Conservation (phyloP, 2,797 vertebrate species). For the Pampus argenteus region DNA sequence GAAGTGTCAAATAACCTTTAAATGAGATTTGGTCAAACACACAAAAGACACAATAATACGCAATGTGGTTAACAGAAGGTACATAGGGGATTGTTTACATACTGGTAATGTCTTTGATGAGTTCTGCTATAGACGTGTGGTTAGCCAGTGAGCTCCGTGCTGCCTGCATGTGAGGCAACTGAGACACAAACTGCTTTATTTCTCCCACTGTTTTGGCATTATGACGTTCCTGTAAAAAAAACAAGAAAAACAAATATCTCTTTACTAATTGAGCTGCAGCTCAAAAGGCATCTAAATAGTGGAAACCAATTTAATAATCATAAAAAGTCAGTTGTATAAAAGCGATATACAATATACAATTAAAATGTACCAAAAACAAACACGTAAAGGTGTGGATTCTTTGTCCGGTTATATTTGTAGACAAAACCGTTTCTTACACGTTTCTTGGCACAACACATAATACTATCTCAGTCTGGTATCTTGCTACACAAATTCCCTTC, state of each 20-base stretch:
- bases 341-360: no score
- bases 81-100: constrained; percentile 60
- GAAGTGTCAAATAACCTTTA: neutral
- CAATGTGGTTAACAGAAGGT: neutral
- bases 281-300: neutral
- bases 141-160: constrained; percentile 96
- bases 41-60: neutral
- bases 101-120: constrained; percentile 99
- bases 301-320: neutral
- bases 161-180: constrained; percentile 98
- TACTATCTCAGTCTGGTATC: neutral
- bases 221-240: constrained; percentile 91
- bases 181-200: constrained; percentile 99
- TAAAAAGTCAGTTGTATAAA: neutral
- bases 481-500: neutral
- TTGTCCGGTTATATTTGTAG: constrained; percentile 2
- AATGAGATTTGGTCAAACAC: neutral
- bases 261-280: neutral
- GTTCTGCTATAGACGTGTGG: constrained; percentile 97
- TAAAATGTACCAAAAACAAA: neutral
- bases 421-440: neutral
- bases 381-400: neutral
- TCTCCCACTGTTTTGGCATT: constrained; percentile 98
- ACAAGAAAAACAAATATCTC: constrained; percentile 2
- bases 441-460: neutral